Conservation (phyloP, 2,113 vertebrate genomes). For the Pionites leucogaster region DNA sequence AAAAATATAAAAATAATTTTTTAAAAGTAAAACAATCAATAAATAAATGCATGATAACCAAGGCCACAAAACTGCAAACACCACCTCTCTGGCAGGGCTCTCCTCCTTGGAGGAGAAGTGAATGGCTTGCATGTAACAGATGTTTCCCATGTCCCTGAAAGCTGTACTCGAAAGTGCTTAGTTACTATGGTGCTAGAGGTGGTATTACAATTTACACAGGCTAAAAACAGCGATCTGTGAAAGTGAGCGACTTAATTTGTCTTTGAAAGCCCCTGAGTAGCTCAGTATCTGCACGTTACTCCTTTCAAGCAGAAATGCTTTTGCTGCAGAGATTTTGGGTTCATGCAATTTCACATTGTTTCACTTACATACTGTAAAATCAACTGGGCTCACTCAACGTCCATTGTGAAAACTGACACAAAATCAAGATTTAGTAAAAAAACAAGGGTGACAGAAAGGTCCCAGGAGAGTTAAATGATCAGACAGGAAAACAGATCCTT, state of each 20-base stretch:
- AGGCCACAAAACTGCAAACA: neutral
- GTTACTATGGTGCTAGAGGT: constrained; percentile 22
- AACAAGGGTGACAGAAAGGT: neutral
- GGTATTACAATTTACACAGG: neutral
- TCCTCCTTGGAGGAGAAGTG: neutral
- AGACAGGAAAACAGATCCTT: neutral
- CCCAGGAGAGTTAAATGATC: neutral
- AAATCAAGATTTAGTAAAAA: neutral
- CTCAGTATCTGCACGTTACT: neutral
- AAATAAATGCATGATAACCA: neutral
- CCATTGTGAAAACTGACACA: neutral
- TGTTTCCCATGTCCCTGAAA: constrained; percentile 13
- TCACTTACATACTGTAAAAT: neutral
- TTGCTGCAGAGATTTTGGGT: neutral
- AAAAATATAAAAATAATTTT: too few relatives aligned
- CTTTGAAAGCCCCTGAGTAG: neutral
- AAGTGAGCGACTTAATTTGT: neutral
- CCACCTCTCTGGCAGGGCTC: neutral
- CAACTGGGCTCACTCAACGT: rapidly evolving
- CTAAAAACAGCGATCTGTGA: neutral
- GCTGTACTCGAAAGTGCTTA: neutral
- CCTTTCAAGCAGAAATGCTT: neutral
- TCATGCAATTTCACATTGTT: neutral
- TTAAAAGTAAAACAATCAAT: neutral
- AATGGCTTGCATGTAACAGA: neutral